Evolutionary conservation across 2,797 vertebrate species (phyloP).

Genomic region (Dipus sagitta): DNA sequence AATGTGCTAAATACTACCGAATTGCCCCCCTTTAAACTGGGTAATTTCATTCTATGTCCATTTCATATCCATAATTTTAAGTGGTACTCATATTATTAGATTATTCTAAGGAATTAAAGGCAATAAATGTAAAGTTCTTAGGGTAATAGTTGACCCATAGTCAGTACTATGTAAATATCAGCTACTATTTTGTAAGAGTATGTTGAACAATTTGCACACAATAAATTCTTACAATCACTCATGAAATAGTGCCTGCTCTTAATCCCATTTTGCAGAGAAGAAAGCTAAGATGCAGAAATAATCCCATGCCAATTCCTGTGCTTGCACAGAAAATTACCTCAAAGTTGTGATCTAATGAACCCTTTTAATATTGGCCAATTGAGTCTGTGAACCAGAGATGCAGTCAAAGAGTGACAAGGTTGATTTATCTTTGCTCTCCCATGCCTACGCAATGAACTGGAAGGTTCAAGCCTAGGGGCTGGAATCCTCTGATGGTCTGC

Average conservation of each 20-base stretch:
- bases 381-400: not conserved
- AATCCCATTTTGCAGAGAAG: not conserved
- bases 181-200: not conserved
- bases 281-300: not conserved
- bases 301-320: not conserved
- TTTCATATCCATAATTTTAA: slow-evolving; percentile 10
- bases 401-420: not conserved
- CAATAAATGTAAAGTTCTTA: not conserved
- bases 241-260: not conserved
- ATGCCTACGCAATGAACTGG: not conserved
- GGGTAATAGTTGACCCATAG: not conserved
- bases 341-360: not conserved
- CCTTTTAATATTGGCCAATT: too few relatives aligned
- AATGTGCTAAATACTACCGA: not conserved
- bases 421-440: not conserved
- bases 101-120: not conserved
- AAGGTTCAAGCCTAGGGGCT: not conserved
- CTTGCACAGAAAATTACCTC: not conserved
- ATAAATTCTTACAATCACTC: not conserved
- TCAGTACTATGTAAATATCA: not conserved
- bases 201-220: not conserved
- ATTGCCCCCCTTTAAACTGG: not conserved
- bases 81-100: not conserved
- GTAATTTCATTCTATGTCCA: not conserved
- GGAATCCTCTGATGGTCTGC: not conserved